Base-by-base conservation (phyloP, 2,888 invertebrate genomes). In the Nesidiocoris tenuis region DNA sequence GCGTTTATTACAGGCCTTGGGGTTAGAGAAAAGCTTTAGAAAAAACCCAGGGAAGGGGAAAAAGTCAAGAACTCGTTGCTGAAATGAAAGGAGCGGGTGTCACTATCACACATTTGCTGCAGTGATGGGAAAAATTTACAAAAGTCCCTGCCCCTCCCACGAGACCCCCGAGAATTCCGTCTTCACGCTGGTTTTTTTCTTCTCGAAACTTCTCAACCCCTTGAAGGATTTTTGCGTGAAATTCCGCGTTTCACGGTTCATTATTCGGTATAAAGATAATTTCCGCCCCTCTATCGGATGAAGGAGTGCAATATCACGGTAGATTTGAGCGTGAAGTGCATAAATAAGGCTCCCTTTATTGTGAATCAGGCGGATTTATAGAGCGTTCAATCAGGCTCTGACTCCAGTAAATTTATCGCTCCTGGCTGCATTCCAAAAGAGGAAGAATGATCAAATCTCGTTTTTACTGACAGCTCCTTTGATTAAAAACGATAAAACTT, bases 201-300 rank as follows among this genome's bases (percentile, higher is more conserved):
- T 54, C 24, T 72, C 21, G 12, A 39, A 39, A 39, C 5, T 39
- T 39, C 39, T 61, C 1, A 21, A 21, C 21, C 5, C 72, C 72
- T 54, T 57, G 70, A 74, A 64, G 57, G 64, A 74, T 74, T 74
- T 39, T 39, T 55, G 54, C 55, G 66, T 66, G 74, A 75, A 75
- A 75, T 75, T 18, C 39, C 12, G 24, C 59, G 66, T 66, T 75
- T 66, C 57, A 56, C 74, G 74, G 25, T 66, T 66, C 74, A 66
- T 75, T 75, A 23, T 54, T 22, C 57, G 17, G 25, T 65, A 66
- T 66, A 66, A 22, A 24, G 64, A 66, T 66, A 66, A 66, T 75
- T 75, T 66, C 57, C 72, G 24, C 18, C 63, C 63, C 63, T 56
- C 61, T 17, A 2, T 23, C 21, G 63, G 18, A n/a, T 3, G 39